phyloP scores from a whole-genome alignment of 2,113 vertebrate species.

The Plectropomus leopardus region DNA sequence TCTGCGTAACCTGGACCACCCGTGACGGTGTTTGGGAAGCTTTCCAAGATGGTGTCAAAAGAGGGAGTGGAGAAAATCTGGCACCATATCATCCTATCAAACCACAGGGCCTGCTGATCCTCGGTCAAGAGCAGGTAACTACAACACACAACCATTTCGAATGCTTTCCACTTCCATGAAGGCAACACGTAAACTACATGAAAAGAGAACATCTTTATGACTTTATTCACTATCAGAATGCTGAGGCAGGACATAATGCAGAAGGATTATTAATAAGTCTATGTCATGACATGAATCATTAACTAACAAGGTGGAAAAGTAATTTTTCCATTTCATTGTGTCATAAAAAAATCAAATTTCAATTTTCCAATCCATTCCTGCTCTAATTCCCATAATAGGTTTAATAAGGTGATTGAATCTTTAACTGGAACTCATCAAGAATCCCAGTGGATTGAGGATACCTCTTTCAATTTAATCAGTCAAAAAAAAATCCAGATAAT shows the following conservation, averaged over 20 bases:
- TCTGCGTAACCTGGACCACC: slow-evolving; percentile 97
- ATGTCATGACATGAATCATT: neutral
- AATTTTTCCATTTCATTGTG: slow-evolving; percentile 1
- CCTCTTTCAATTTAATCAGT: slow-evolving; percentile 21
- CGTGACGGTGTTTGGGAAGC: slow-evolving; percentile 98
- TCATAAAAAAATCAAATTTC: slow-evolving; percentile 1
- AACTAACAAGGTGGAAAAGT: neutral
- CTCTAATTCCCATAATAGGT: slow-evolving; percentile 5
- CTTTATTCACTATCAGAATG: neutral
- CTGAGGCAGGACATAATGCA: neutral
- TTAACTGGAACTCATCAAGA: slow-evolving; percentile 36
- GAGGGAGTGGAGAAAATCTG: slow-evolving; percentile 94
- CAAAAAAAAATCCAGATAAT: slow-evolving; percentile 25
- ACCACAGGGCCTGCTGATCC: slow-evolving; percentile 93
- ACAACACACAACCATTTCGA: neutral
- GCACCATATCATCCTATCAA: slow-evolving; percentile 98
- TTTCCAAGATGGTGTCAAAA: slow-evolving; percentile 95
- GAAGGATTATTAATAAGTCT: neutral
- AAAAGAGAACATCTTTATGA: neutral
- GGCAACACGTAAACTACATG: neutral
- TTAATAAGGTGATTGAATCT: slow-evolving; percentile 36
- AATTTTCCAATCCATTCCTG: neutral
- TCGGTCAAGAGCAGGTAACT: slow-evolving; percentile 97
- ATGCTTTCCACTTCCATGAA: neutral
- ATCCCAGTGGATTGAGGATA: slow-evolving; percentile 15